These are phyloP conservation scores for Lithobates pipiens DNA, from an alignment of 2,797 vertebrate genomes.

Conservation along the genomic window DNA sequence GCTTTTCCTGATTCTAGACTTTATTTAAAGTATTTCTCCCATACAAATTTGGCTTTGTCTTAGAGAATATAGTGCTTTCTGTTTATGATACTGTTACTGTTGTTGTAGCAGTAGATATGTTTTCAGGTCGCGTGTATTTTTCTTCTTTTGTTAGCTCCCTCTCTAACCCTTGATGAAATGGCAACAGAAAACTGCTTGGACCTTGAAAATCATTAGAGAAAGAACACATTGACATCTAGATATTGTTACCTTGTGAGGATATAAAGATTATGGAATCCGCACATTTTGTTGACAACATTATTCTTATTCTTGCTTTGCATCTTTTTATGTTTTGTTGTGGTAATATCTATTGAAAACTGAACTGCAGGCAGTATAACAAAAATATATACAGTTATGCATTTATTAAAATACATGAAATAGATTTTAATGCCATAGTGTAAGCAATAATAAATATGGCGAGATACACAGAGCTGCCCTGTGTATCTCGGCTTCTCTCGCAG, in stretches of 20 bases:
- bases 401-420: no score
- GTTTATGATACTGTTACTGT: background rate
- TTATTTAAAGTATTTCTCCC: constrained; percentile 6
- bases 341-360: background rate
- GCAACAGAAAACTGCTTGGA: constrained; percentile 49
- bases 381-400: background rate
- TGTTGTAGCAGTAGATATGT: background rate
- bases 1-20: constrained; percentile 11
- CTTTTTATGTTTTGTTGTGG: background rate
- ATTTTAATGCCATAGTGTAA: no score
- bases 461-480: no score
- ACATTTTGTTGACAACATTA: background rate
- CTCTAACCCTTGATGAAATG: constrained; percentile 39
- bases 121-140: constrained; percentile 13
- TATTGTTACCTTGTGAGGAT: background rate
- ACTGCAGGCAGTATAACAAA: background rate
- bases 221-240: background rate
- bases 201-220: constrained; percentile 54
- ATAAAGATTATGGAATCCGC: background rate
- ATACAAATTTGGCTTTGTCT: constrained; percentile 21
- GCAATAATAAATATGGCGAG: no score
- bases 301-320: background rate
- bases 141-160: constrained; percentile 45
- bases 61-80: constrained; percentile 15
- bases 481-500: no score